A percentile compares a stretch with the other conserved stretches of the same genome.
phyloP scores from a whole-genome alignment of 1,140 invertebrate genomes.

The Nymphalis io region DNA sequence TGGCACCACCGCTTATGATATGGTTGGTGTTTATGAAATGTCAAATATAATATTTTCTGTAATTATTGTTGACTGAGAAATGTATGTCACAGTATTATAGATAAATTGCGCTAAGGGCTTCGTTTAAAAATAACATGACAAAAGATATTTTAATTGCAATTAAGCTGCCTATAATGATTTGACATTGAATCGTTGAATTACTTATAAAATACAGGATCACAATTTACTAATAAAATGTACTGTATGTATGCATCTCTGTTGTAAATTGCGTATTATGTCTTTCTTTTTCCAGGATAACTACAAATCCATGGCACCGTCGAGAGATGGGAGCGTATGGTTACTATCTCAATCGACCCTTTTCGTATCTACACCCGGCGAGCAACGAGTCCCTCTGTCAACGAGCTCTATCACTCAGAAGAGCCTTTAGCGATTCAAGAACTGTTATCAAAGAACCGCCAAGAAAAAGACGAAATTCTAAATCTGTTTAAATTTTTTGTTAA shows the following conservation, averaged over 20 bases:
- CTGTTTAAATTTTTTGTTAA: conserved; percentile 44
- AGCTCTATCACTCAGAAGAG: conserved; percentile 45
- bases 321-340: conserved; percentile 75
- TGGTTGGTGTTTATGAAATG: conserved; percentile 60
- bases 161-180: too few species aligned
- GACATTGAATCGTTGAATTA: too few species aligned
- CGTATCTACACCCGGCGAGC: conserved; percentile 32
- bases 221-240: too few species aligned
- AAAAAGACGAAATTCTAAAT: conserved; percentile 67
- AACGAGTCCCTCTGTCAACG: conserved; percentile 35
- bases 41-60: not conserved
- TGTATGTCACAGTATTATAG: too few species aligned
- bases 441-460: conserved; percentile 56
- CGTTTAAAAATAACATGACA: too few species aligned
- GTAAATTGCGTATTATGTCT: not conserved
- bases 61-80: too few species aligned
- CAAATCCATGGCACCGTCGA: conserved; percentile 66
- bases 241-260: too few species aligned
- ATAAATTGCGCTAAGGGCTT: too few species aligned
- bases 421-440: conserved; percentile 65
- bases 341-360: conserved; percentile 64
- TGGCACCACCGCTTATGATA: conserved; percentile 65
- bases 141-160: too few species aligned
- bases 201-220: too few species aligned
- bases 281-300: conserved; percentile 52